Evolutionary conservation across 2,113 vertebrate species (phyloP).

Genomic region (Erythrolamprus reginae): DNA sequence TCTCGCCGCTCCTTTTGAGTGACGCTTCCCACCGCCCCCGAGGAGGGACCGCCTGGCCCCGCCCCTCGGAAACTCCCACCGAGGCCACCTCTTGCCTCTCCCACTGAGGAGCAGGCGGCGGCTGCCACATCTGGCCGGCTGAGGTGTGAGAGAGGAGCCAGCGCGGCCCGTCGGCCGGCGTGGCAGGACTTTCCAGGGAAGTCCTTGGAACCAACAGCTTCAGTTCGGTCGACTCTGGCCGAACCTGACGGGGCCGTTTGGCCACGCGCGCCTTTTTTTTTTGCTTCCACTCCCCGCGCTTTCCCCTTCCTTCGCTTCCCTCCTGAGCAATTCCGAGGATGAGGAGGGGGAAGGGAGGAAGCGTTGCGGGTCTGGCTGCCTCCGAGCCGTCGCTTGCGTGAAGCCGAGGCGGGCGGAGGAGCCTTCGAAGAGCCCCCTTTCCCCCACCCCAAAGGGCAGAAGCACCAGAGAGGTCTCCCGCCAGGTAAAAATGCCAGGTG

Average conservation of each 20-base stretch:
- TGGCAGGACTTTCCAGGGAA: neutral
- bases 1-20: neutral
- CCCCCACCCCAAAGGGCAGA: neutral
- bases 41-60: neutral
- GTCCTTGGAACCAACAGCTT: constrained; percentile 32
- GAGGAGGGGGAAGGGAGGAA: constrained; percentile 24
- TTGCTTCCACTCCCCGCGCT: too few relatives aligned
- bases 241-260: neutral
- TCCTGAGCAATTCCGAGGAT: constrained; percentile 8
- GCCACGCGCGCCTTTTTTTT: neutral
- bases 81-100: neutral
- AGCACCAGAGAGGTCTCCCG: neutral
- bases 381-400: constrained; percentile 21
- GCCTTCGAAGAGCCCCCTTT: neutral
- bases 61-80: neutral
- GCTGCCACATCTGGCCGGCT: constrained; percentile 30
- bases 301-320: neutral
- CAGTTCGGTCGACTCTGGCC: neutral
- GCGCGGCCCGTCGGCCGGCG: neutral
- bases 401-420: neutral
- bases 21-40: neutral
- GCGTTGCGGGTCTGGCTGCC: constrained; percentile 29
- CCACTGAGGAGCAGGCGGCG: constrained; percentile 3
- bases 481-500: constrained; percentile 46
- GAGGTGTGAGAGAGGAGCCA: neutral